Base-by-base conservation (phyloP, 2,113 vertebrate species). In the Mesocricetus auratus region DNA sequence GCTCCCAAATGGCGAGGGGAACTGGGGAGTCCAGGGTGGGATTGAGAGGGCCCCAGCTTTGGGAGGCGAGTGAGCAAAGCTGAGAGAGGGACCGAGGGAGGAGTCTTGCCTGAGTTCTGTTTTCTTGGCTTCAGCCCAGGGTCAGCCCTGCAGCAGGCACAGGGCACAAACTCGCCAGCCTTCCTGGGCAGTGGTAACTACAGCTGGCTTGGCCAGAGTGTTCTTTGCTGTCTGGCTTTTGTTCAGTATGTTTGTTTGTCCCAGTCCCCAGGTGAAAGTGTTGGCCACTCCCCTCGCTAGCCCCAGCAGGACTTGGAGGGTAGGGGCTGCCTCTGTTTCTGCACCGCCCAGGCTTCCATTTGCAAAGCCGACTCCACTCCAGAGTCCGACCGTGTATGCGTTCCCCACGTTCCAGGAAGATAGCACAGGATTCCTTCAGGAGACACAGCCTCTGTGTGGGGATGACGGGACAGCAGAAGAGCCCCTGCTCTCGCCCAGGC, bases 401-500 rank as follows among this genome's bases (percentile, higher is more conserved):
- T n/a, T 39, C 42, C 47, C 75, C 19, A 0, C 5, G 4, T 73
- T 60, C 89, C 39, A 29, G 88, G 87, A 79, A 39, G 58, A 39
- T 0, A 24, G 19, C 5, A 0, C 24, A 53, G 3, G 5, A 17
- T n/a, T 53, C 5, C 3, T 45, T 74, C 33, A 16, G 77, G 90
- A 93, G 71, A 64, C 47, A 47, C 4, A 36, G 73, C 3, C 29
- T 64, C 39, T 60, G 26, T 21, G 7, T 0, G 0, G 17, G 77
- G 7, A 22, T 58, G 21, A 2, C 29, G 39, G 77, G 78, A 50
- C 31, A 1, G 0, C 0, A 0, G 42, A 45, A 12, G 50, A 90
- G 22, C 33, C 3, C n/a, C 69, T 86, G 21, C 22, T 47, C 13
- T 19, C 8, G 2, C 31, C 12, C 1, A 1, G 39, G 60, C 4